Conservation (phyloP, 2,113 vertebrate species). For the Esox niger region DNA sequence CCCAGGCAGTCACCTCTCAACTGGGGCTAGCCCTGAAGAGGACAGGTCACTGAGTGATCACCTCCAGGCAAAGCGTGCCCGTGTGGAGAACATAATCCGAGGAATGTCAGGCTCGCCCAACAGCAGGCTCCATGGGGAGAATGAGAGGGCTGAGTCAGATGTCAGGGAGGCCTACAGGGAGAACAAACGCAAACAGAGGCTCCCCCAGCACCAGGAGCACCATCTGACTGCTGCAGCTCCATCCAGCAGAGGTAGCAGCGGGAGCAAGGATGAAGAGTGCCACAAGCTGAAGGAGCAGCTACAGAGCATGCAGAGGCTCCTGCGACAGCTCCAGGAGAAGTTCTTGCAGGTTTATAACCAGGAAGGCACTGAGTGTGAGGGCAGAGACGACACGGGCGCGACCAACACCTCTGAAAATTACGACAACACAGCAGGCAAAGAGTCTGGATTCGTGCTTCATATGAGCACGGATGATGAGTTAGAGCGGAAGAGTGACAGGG, state of each 20-base stretch:
- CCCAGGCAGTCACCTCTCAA: constrained; percentile 43
- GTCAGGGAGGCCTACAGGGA: constrained; percentile 57
- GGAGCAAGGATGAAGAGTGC: constrained; percentile 70
- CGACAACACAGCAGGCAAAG: constrained; percentile 24
- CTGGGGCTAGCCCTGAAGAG: constrained; percentile 52
- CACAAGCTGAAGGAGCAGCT: constrained; percentile 85
- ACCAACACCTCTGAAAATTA: constrained; percentile 22
- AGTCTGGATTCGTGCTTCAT: constrained; percentile 16
- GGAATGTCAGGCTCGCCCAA: constrained; percentile 81
- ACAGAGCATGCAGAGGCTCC: constrained; percentile 80
- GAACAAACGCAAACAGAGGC: constrained; percentile 82
- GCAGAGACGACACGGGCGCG: constrained; percentile 26
- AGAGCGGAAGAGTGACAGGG: constrained; percentile 41
- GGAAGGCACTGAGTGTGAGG: constrained; percentile 44
- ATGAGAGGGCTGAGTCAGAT: constrained; percentile 43
- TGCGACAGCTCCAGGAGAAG: constrained; percentile 82
- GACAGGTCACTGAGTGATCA: constrained; percentile 74
- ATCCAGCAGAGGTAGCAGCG: constrained; percentile 26
- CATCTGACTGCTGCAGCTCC: background rate
- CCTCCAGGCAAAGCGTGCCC: constrained; percentile 83
- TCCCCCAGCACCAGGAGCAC: constrained; percentile 77
- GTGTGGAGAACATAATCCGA: constrained; percentile 90
- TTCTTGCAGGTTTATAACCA: constrained; percentile 76
- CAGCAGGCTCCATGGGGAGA: constrained; percentile 45
- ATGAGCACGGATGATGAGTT: constrained; percentile 36